Evolutionary conservation across 1,140 invertebrate genomes (phyloP), one percentile per base, ranked within the genome.

Genomic region (Drosophila tsacasi): DNA sequence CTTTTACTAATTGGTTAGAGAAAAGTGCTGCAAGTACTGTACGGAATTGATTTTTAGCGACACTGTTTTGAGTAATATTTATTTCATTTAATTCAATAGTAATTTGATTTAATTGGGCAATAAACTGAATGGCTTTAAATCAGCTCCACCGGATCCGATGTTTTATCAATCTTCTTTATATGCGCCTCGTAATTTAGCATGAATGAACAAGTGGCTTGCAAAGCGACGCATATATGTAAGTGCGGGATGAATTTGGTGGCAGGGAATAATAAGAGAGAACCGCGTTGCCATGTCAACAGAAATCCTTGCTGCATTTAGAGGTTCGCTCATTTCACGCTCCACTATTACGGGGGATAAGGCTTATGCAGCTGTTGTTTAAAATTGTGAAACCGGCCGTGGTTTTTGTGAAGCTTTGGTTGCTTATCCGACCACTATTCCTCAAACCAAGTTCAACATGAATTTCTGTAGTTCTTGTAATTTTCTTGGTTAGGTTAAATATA

Each of bases 351-450:
- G 30, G 63, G 37, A 62, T 23, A 30, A 35, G 39, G 58, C 57
- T 63, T 44, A 44, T 44, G 58, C 63, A 44, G 58, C 63, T 66
- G 58, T 63, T 39, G 58, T 61, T 66, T 30, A 32, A 40, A 62
- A 25, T 66, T 21, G 39, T 25, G 17, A 44, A 63, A 17, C 13
- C 13, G 21, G 17, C 13, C 30, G 37, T 27, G 30, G 30, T 55
- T 55, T 30, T 17, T 50, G 19, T 25, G 13, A 13, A 32, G 27
- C 44, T 37, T 6, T 46, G 15, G 13, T 27, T 47, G 17, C 32
- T 21, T 12, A 17, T 61, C 19, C 19, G 61, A 13, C 23, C 25
- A 59, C 25, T 62, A 50, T 25, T 17, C n/a, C 23, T 19, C 17
- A 59, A 35, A 35, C 21, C 35, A 19, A 62, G 23, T 30, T 39